Evolutionary conservation across 2,888 invertebrate genomes (phyloP).

Genomic region (Stenoptilia bipunctidactyla): DNA sequence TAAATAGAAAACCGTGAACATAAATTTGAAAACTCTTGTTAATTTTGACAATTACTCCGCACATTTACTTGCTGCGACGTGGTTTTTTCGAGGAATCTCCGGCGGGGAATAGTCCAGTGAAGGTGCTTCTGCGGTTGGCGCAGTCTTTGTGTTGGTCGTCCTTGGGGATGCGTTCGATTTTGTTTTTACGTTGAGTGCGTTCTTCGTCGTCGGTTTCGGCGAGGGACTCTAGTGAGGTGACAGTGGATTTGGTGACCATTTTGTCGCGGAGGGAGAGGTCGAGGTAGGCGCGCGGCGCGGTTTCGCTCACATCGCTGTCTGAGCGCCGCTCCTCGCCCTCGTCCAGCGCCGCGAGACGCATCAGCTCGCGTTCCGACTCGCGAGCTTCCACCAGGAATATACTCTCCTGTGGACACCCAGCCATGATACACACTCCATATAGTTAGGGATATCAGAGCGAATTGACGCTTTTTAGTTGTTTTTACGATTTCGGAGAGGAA

Average conservation of each 20-base stretch:
- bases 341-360: conserved; percentile 43
- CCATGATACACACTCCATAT: too few species aligned
- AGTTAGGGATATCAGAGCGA: too few species aligned
- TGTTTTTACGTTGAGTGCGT: conserved; percentile 9
- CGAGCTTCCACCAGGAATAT: conserved; percentile 86
- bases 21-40: too few species aligned
- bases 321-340: conserved; percentile 16
- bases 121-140: conserved; percentile 33
- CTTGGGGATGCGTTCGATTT: background rate
- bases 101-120: conserved; percentile 36
- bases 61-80: conserved; percentile 17
- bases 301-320: conserved; percentile 18
- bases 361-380: conserved; percentile 77
- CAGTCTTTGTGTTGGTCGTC: background rate
- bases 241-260: conserved; percentile 41
- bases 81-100: conserved; percentile 37
- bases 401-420: conserved; percentile 81
- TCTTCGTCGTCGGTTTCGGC: conserved; percentile 32
- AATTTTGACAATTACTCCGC: too few species aligned
- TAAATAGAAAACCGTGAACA: too few species aligned
- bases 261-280: conserved; percentile 8
- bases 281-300: conserved; percentile 11
- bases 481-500: too few species aligned
- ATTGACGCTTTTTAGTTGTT: too few species aligned
- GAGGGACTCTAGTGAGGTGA: conserved; percentile 70